Evolutionary conservation across 1,140 invertebrate genomes (phyloP).

Genomic region (Drosophila bocqueti): DNA sequence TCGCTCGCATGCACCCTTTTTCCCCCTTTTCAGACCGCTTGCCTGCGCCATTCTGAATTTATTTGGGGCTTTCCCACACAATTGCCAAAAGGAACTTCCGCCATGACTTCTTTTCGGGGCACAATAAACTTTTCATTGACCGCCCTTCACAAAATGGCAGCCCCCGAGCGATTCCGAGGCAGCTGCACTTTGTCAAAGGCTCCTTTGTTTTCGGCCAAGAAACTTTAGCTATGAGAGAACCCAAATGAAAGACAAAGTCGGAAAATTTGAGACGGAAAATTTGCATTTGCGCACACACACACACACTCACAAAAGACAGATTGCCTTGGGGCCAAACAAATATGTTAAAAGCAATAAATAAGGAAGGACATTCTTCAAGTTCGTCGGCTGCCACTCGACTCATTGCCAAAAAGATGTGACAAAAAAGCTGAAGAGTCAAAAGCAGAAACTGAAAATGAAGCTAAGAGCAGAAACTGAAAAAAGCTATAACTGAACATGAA

Average conservation of each 20-base stretch:
- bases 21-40: slow-evolving; percentile 7
- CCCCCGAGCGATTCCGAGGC: slow-evolving; percentile 38
- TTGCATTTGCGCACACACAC: slow-evolving; percentile 50
- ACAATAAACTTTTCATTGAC: slow-evolving; percentile 49
- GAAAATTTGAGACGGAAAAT: slow-evolving; percentile 59
- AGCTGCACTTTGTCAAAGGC: slow-evolving; percentile 50
- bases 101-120: slow-evolving; percentile 28
- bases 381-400: slow-evolving; percentile 28
- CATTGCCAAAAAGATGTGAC: slow-evolving; percentile 31
- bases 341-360: slow-evolving; percentile 53
- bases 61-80: slow-evolving; percentile 33
- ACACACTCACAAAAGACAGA: slow-evolving; percentile 37
- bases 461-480: slow-evolving; percentile 1
- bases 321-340: slow-evolving; percentile 52
- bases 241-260: slow-evolving; percentile 55
- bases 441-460: background rate
- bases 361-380: slow-evolving; percentile 30
- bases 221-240: slow-evolving; percentile 36
- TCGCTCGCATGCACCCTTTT: background rate
- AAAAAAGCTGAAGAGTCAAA: slow-evolving; percentile 1
- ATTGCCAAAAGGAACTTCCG: slow-evolving; percentile 23
- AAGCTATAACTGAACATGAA: slow-evolving; percentile 3
- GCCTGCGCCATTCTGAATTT: slow-evolving; percentile 30
- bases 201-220: slow-evolving; percentile 42
- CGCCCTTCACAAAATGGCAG: slow-evolving; percentile 24